Evolutionary conservation across 2,888 invertebrate species (phyloP).

Genomic region (Pterobdella sp.): DNA sequence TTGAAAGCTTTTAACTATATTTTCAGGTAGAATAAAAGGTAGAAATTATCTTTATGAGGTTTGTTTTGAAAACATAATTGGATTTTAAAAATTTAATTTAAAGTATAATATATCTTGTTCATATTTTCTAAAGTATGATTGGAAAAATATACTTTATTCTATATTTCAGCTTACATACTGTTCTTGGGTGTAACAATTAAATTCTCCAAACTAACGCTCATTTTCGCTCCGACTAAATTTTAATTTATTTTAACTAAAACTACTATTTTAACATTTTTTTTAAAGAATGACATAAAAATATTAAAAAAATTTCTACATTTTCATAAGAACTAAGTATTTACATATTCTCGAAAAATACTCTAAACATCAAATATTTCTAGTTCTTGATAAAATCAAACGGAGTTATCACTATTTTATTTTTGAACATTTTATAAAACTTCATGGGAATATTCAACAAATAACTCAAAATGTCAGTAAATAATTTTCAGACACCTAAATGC

Average conservation of each 20-base stretch:
- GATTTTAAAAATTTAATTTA: neutral
- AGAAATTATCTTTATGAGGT: neutral
- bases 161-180: neutral
- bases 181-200: conserved; percentile 8
- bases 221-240: conserved; percentile 7
- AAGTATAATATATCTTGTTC: neutral
- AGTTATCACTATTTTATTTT: no score
- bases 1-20: no score
- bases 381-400: no score
- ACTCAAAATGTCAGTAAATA: no score
- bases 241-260: neutral
- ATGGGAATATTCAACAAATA: no score
- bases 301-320: neutral
- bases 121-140: neutral
- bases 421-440: no score
- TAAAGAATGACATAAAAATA: neutral
- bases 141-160: neutral
- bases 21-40: neutral
- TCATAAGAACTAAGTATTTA: neutral
- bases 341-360: neutral
- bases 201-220: conserved; percentile 3
- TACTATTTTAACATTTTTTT: neutral
- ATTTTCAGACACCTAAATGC: no score
- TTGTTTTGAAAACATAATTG: neutral
- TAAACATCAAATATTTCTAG: no score